Evolutionary conservation across 2,113 vertebrate species (phyloP), one percentile per base, ranked within the genome.

Genomic region (Sprattus sprattus): DNA sequence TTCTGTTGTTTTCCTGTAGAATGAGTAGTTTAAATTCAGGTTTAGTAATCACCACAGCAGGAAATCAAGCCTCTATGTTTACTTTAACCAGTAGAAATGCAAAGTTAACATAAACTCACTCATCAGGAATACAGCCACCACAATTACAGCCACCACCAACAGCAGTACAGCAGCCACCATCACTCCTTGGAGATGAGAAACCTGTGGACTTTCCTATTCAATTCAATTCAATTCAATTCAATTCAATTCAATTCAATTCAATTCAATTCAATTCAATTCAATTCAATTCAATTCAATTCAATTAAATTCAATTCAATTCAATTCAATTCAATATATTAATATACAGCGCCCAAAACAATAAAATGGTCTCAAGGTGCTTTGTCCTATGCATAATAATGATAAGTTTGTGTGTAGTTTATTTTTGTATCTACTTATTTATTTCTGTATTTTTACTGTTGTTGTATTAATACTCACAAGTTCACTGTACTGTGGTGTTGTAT

Each of bases 1-100:
- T 32, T 88, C 57, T 81, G 87, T 67, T 81, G 84, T 81, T 84
- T 89, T 87, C 88, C 87, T 90, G 47, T 75, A 85, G 78, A 49
- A 16, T 86, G 4, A 83, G 10, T 4, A 16, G 4, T 78, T 39
- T 15, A 10, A 39, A 16, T 39, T 32, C 25, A 32, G 11, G 2
- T 78, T 39, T 22, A 20, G 54, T 60, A 22, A 60, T 22, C 22
- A 6, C 54, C 18, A 22, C 18, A 60, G 54, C 22, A 60, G 20
- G 20, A 22, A 20, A 60, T 60, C 16, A 2, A 54, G 15, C 50
- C 15, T 54, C 15, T 16, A 15, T 16, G 52, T 54, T 15, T 54
- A 15, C 13, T 54, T 18, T 18, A 15, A 54, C 4, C 52, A 54
- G 47, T 50, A 32, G 9, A 52, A 49, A 18, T 78, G 75, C 11